A percentile compares a stretch with the other conserved stretches of the same genome.
Evolutionary conservation across 2,888 invertebrate species (phyloP).

Genomic region (Thumatha senex): DNA sequence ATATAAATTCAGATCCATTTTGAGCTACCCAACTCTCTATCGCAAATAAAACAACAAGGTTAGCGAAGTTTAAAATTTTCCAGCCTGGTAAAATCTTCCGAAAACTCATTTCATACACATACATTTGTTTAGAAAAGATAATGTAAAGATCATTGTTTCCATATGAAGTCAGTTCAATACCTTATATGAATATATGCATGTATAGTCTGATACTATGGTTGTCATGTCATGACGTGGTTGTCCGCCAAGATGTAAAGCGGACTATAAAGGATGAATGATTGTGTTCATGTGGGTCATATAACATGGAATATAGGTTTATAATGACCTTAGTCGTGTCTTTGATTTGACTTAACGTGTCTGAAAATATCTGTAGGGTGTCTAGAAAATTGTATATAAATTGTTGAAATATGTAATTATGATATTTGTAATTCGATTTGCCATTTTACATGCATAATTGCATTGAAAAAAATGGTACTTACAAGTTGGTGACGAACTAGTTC

Average conservation of each 20-base stretch:
- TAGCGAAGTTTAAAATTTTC: background rate
- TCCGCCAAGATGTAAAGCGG: slow-evolving; percentile 36
- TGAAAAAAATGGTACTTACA: slow-evolving; percentile 9
- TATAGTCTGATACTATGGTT: slow-evolving; percentile 10
- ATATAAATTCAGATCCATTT: too few species aligned
- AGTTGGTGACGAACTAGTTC: slow-evolving; percentile 9
- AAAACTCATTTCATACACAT: slow-evolving; percentile 10
- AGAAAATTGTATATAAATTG: background rate
- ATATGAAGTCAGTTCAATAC: slow-evolving; percentile 28
- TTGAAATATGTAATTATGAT: background rate
- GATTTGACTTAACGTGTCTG: slow-evolving; percentile 30
- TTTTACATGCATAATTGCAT: slow-evolving; percentile 13
- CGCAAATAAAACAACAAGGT: too few species aligned
- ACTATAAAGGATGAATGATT: slow-evolving; percentile 40
- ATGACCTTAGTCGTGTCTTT: slow-evolving; percentile 42
- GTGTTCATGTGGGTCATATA: slow-evolving; percentile 39
- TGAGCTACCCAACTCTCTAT: too few species aligned
- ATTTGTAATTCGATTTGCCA: slow-evolving; percentile 6
- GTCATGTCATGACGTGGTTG: slow-evolving; percentile 32
- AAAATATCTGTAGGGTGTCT: slow-evolving; percentile 11
- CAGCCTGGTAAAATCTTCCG: slow-evolving; percentile 1
- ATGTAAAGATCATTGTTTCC: slow-evolving; percentile 24
- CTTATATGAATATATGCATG: slow-evolving; percentile 21
- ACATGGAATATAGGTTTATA: slow-evolving; percentile 33
- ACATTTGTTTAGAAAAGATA: slow-evolving; percentile 27